These are phyloP conservation scores for Pseudomyrmex concolor DNA, from an alignment of 1,140 invertebrate species.

Conservation along the genomic window DNA sequence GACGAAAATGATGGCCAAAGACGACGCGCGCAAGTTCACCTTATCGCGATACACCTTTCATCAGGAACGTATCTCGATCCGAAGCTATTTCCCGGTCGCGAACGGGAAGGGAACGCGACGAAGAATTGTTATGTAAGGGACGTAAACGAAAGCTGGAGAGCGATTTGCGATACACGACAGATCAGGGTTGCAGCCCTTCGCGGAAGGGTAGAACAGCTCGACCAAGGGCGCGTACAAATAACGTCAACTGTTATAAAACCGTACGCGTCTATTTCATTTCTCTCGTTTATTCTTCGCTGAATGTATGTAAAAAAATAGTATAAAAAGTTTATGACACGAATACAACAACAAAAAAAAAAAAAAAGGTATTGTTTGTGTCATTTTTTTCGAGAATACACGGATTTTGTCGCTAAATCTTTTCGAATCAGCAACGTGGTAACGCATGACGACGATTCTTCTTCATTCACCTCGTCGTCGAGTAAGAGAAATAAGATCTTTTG, in stretches of 20 bases:
- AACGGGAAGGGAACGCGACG: neutral
- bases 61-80: constrained; percentile 71
- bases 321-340: neutral
- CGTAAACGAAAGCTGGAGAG: constrained; percentile 73
- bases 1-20: constrained; percentile 30
- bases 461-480: neutral
- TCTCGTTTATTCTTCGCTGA: neutral
- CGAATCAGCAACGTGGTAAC: too few relatives aligned
- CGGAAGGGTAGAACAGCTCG: constrained; percentile 29
- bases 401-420: neutral
- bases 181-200: constrained; percentile 75
- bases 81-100: constrained; percentile 30
- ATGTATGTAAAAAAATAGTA: too few relatives aligned
- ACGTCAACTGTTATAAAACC: neutral
- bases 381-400: neutral
- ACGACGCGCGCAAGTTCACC: constrained; percentile 63
- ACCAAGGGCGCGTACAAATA: neutral
- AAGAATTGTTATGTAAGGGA: constrained; percentile 29
- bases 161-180: constrained; percentile 79
- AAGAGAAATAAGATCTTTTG: constrained; percentile 14
- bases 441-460: neutral
- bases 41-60: constrained; percentile 76
- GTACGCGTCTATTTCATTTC: neutral
- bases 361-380: neutral
- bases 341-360: neutral